phyloP scores from a whole-genome alignment of 2,888 invertebrate genomes.

The Orgyia antiqua region DNA sequence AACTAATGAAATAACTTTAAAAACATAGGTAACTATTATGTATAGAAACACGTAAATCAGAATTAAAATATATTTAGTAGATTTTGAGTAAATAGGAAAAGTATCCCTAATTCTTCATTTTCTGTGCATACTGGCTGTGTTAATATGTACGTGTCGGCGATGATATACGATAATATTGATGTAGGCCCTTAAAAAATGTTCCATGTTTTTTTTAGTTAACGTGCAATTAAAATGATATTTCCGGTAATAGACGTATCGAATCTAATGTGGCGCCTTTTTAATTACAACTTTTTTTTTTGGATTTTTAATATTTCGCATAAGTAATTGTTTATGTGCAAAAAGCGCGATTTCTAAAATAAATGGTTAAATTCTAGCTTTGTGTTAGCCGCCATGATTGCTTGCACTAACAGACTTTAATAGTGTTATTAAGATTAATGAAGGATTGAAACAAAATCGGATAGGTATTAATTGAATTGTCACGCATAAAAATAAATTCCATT shows the following conservation, averaged over 20 bases:
- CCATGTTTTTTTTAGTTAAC: conserved; percentile 16
- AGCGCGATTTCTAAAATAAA: conserved; percentile 15
- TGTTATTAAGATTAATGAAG: conserved; percentile 18
- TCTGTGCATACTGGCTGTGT: too few relatives aligned
- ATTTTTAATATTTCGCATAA: conserved; percentile 40
- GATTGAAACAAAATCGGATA: too few relatives aligned
- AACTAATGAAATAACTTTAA: too few relatives aligned
- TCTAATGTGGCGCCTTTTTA: conserved; percentile 27
- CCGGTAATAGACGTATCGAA: conserved; percentile 35
- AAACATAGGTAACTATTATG: too few relatives aligned
- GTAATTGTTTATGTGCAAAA: conserved; percentile 37
- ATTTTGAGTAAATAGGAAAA: too few relatives aligned
- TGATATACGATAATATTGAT: too few relatives aligned
- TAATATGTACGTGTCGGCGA: too few relatives aligned
- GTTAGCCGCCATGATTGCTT: conserved; percentile 24
- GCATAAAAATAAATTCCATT: too few relatives aligned
- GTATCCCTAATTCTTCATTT: too few relatives aligned
- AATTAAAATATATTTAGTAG: too few relatives aligned
- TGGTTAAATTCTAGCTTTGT: conserved; percentile 33
- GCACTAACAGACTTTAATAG: conserved; percentile 18
- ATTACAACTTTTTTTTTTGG: conserved; percentile 37
- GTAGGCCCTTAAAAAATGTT: too few relatives aligned
- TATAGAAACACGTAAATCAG: too few relatives aligned
- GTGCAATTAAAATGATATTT: conserved; percentile 36
- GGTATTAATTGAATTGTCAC: neutral